Percentiles rank a stretch among this genome's conserved stretches.
These are phyloP conservation scores for Napeogenes inachia DNA, from an alignment of 2,888 invertebrate species.

Conservation along the genomic window DNA sequence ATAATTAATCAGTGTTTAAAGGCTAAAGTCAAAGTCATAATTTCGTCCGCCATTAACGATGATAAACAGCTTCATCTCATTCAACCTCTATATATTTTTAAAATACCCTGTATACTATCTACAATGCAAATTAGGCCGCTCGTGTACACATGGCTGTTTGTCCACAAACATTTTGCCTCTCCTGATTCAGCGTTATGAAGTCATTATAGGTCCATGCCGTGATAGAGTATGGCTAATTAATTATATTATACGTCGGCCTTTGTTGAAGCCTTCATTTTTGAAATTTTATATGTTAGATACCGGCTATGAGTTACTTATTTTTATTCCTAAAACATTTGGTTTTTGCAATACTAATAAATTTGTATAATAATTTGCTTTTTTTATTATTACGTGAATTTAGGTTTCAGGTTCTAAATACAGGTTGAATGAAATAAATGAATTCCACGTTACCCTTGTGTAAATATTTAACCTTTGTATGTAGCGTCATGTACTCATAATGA, in stretches of 20 bases:
- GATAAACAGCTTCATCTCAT: no score
- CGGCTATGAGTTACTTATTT: background rate
- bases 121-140: slow-evolving; percentile 21
- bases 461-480: background rate
- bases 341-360: no score
- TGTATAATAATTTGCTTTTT: background rate
- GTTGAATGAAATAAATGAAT: background rate
- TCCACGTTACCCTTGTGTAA: background rate
- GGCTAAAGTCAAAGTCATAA: no score
- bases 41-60: no score
- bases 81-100: slow-evolving; percentile 1
- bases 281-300: background rate
- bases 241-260: background rate
- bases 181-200: slow-evolving; percentile 36
- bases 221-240: slow-evolving; percentile 9
- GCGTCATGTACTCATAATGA: background rate
- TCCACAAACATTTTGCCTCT: slow-evolving; percentile 39
- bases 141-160: slow-evolving; percentile 30
- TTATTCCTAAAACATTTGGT: no score
- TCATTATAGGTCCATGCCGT: slow-evolving; percentile 30
- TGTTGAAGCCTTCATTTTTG: background rate
- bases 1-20: no score
- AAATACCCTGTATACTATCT: background rate
- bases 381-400: no score
- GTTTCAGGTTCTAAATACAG: no score